A percentile compares a stretch with the other conserved stretches of the same genome.
These are phyloP conservation scores for Suricata suricatta DNA, from an alignment of 2,113 vertebrate genomes.

Conservation along the genomic window DNA sequence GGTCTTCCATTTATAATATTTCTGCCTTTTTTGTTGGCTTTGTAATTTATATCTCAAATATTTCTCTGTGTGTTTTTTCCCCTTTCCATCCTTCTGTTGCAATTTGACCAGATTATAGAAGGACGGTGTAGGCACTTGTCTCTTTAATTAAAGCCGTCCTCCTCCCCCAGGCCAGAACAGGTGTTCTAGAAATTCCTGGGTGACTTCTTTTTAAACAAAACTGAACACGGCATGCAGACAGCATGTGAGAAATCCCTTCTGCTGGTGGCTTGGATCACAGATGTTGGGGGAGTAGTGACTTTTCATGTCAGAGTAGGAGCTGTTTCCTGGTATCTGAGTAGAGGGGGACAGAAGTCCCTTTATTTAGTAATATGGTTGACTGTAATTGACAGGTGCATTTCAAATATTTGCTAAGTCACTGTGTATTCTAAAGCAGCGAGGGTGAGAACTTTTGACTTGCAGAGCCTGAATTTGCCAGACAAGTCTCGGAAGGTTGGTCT, in stretches of 20 bases:
- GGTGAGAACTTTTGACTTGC: not conserved
- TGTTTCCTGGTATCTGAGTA: not conserved
- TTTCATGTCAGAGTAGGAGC: not conserved
- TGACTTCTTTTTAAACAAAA: constrained; percentile 9
- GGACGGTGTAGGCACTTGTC: not conserved
- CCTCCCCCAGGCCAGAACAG: not conserved
- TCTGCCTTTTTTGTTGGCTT: not conserved
- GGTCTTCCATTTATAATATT: not conserved
- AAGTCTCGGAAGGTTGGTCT: not conserved
- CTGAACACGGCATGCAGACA: not conserved
- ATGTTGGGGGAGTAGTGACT: not conserved
- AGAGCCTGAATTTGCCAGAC: not conserved
- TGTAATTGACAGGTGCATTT: not conserved
- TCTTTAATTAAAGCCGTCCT: not conserved
- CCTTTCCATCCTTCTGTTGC: not conserved
- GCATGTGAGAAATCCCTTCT: not conserved
- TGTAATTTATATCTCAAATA: constrained; percentile 10
- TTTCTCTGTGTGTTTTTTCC: not conserved
- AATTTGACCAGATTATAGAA: not conserved
- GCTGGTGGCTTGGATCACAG: not conserved
- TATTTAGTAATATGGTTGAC: not conserved
- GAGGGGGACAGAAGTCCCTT: not conserved
- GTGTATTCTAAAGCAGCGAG: not conserved
- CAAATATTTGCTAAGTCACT: not conserved
- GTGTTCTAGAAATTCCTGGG: constrained; percentile 17